phyloP scores from a whole-genome alignment of 2,113 vertebrate species.

The Bufo gargarizans region DNA sequence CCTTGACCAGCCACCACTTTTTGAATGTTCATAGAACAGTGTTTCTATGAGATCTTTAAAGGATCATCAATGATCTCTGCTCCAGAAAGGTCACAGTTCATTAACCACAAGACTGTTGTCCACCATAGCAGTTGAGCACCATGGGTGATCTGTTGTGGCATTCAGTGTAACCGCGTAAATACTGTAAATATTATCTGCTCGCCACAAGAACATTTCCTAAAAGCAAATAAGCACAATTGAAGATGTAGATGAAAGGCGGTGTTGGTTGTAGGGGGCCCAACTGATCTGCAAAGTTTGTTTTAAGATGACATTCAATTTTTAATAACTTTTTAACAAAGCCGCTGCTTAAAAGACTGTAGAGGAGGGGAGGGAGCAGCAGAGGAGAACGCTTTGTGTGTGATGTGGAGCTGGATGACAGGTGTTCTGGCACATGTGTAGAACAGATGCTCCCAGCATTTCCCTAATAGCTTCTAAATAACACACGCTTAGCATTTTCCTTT shows the following conservation, averaged over 20 bases:
- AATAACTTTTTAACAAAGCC: constrained; percentile 83
- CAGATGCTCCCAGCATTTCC: constrained; percentile 76
- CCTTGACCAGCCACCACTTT: not conserved
- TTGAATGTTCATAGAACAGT: not conserved
- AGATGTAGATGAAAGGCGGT: constrained; percentile 69
- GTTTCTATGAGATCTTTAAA: not conserved
- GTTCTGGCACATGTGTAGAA: constrained; percentile 79
- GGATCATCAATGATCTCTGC: not conserved
- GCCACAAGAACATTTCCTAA: not conserved
- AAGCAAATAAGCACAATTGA: constrained; percentile 59
- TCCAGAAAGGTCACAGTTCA: not conserved
- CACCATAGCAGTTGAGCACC: not conserved
- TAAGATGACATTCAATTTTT: constrained; percentile 78
- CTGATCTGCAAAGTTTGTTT: constrained; percentile 75
- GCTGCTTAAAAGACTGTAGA: constrained; percentile 60
- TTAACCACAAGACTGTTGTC: not conserved
- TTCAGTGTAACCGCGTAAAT: not conserved
- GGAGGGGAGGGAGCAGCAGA: constrained; percentile 24
- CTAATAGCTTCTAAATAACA: constrained; percentile 80
- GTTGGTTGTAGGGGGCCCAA: constrained; percentile 72
- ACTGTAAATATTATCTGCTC: constrained; percentile 16
- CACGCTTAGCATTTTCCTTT: constrained; percentile 75
- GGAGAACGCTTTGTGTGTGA: constrained; percentile 42
- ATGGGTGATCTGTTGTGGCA: not conserved
- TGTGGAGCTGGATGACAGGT: constrained; percentile 75